A percentile compares a stretch with the other conserved stretches of the same genome.
These are phyloP conservation scores for Apeira syringaria DNA, from an alignment of 2,888 invertebrate species.

Conservation along the genomic window DNA sequence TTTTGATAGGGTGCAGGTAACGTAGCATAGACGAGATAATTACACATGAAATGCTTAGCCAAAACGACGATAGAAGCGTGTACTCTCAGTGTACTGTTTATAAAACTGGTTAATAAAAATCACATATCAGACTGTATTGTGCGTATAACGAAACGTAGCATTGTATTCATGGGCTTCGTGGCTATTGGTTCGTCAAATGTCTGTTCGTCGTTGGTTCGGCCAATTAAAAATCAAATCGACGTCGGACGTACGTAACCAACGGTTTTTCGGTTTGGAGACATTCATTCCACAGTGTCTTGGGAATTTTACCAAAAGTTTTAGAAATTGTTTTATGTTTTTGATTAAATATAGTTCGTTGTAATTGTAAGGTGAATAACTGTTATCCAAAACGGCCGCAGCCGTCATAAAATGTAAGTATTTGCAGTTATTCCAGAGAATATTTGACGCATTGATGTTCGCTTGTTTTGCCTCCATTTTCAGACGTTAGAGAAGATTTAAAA, in stretches of 20 bases:
- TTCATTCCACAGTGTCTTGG: slow-evolving; percentile 68
- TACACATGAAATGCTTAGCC: no score
- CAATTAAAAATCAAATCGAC: slow-evolving; percentile 65
- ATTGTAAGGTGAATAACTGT: slow-evolving; percentile 45
- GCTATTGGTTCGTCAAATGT: slow-evolving; percentile 48
- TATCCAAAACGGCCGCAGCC: slow-evolving; percentile 61
- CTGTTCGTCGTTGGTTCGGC: slow-evolving; percentile 33
- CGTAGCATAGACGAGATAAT: no score
- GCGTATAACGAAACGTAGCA: slow-evolving; percentile 41
- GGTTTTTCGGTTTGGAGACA: slow-evolving; percentile 73
- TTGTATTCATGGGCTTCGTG: slow-evolving; percentile 28
- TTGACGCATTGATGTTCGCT: slow-evolving; percentile 70
- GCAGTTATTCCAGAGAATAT: slow-evolving; percentile 42
- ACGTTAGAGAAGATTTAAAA: slow-evolving; percentile 63
- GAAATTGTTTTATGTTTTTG: slow-evolving; percentile 49
- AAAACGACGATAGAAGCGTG: no score
- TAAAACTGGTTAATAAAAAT: no score
- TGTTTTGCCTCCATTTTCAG: slow-evolving; percentile 80
- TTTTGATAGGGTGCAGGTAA: no score
- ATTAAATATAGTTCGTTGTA: slow-evolving; percentile 42
- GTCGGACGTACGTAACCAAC: slow-evolving; percentile 56
- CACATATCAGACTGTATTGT: no score
- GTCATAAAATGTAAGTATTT: slow-evolving; percentile 63
- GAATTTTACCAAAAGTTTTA: slow-evolving; percentile 50
- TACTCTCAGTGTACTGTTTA: no score